phyloP scores from a whole-genome alignment of 2,888 invertebrate species.

The Leptodirus hochenwartii region DNA sequence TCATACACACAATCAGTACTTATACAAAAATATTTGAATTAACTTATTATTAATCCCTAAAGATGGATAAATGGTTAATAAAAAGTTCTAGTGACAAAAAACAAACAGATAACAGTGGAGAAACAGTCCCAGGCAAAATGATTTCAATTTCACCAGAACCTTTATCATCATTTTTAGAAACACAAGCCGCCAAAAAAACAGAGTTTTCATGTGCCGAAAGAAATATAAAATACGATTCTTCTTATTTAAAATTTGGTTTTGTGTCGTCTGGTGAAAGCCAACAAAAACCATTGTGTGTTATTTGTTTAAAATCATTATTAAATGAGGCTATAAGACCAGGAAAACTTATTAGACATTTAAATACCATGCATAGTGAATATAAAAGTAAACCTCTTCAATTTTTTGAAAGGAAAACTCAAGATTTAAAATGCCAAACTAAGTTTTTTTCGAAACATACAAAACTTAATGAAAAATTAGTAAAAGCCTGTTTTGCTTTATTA shows the following conservation, averaged over 20 bases:
- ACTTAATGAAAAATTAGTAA: slow-evolving; percentile 9
- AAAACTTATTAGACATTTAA: slow-evolving; percentile 6
- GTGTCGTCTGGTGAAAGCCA: slow-evolving; percentile 1
- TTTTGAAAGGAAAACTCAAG: slow-evolving; percentile 5
- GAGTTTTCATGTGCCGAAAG: slow-evolving; percentile 1
- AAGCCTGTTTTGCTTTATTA: slow-evolving; percentile 8
- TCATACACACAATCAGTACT: too few relatives aligned
- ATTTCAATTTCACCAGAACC: slow-evolving; percentile 1
- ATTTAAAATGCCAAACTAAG: slow-evolving; percentile 7
- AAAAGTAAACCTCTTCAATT: slow-evolving; percentile 4
- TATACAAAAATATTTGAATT: too few relatives aligned
- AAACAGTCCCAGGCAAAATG: not conserved
- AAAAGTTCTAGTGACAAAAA: not conserved
- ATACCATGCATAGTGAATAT: slow-evolving; percentile 7
- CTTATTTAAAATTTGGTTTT: slow-evolving; percentile 2
- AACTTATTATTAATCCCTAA: too few relatives aligned
- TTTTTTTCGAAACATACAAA: slow-evolving; percentile 8
- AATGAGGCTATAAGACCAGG: slow-evolving; percentile 1
- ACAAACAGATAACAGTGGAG: slow-evolving; percentile 2
- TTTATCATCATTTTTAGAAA: slow-evolving; percentile 1
- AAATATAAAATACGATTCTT: not conserved
- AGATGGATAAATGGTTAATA: slow-evolving; percentile 1
- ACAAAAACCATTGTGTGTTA: too few relatives aligned
- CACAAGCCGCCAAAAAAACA: not conserved
- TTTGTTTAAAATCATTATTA: slow-evolving; percentile 2